These are phyloP conservation scores for Micrasema longulum DNA, from an alignment of 1,140 invertebrate species.

Conservation along the genomic window DNA sequence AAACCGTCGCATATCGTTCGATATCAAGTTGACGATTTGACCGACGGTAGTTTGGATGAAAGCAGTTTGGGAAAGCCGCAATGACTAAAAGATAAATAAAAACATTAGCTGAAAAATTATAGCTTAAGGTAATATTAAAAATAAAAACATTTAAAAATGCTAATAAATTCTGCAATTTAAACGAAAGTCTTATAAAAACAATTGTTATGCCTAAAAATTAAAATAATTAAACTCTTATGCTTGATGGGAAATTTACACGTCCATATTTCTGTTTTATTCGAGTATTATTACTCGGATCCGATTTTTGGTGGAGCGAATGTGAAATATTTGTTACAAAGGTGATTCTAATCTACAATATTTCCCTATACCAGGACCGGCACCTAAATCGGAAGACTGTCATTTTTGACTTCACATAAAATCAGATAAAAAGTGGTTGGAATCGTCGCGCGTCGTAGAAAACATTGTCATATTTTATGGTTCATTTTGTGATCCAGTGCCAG, in stretches of 20 bases:
- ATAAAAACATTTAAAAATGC: not conserved
- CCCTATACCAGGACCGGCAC: too few species aligned
- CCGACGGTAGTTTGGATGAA: slow-evolving; percentile 74
- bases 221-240: not conserved
- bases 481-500: too few species aligned
- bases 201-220: not conserved
- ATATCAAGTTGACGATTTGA: slow-evolving; percentile 78
- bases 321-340: too few species aligned
- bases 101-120: not conserved
- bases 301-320: too few species aligned
- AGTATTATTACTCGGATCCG: too few species aligned
- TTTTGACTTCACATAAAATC: too few species aligned
- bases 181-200: not conserved
- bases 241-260: not conserved
- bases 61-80: slow-evolving; percentile 65
- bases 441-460: too few species aligned
- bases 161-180: not conserved
- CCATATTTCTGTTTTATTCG: not conserved
- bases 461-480: too few species aligned
- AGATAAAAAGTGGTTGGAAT: too few species aligned
- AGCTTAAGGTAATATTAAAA: not conserved
- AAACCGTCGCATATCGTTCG: slow-evolving; percentile 72
- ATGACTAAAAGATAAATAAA: slow-evolving; percentile 57
- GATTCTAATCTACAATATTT: too few species aligned
- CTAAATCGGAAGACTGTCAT: too few species aligned